Evolutionary conservation across 2,888 invertebrate genomes (phyloP).

Genomic region (Aquatica leii): DNA sequence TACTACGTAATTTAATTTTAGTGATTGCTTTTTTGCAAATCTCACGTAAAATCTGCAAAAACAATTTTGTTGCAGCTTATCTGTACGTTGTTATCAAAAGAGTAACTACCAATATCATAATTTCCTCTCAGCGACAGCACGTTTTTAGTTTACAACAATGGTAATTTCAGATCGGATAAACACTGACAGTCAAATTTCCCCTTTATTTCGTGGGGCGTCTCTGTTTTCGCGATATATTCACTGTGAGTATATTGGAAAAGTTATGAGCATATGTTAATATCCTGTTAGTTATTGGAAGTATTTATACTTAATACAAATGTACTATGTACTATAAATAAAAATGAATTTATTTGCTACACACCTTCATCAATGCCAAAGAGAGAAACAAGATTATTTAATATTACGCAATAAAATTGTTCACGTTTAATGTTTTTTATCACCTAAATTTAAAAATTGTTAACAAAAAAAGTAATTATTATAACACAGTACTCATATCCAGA

Average conservation of each 20-base stretch:
- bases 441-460: too few species aligned
- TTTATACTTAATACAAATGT: conserved; percentile 19
- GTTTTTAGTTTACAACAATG: conserved; percentile 34
- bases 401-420: not conserved
- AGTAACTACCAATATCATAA: conserved; percentile 35
- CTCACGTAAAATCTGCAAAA: conserved; percentile 17
- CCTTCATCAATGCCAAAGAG: not conserved
- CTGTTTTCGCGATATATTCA: conserved; percentile 24
- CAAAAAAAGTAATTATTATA: too few species aligned
- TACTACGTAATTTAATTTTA: conserved; percentile 13
- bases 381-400: not conserved
- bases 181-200: conserved; percentile 43
- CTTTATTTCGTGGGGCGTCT: conserved; percentile 34
- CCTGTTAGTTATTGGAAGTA: conserved; percentile 35
- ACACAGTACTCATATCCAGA: not conserved
- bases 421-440: too few species aligned
- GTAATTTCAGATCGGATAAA: conserved; percentile 40
- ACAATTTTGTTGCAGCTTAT: conserved; percentile 16
- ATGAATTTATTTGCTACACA: too few species aligned
- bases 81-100: conserved; percentile 17
- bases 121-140: conserved; percentile 31
- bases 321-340: too few species aligned
- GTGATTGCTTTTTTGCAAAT: conserved; percentile 15
- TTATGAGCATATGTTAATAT: conserved; percentile 34
- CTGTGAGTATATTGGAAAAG: conserved; percentile 31